A percentile compares a stretch with the other conserved stretches of the same genome.
phyloP scores from a whole-genome alignment of 2,888 invertebrate species.

The Caenorhabditis becei region DNA sequence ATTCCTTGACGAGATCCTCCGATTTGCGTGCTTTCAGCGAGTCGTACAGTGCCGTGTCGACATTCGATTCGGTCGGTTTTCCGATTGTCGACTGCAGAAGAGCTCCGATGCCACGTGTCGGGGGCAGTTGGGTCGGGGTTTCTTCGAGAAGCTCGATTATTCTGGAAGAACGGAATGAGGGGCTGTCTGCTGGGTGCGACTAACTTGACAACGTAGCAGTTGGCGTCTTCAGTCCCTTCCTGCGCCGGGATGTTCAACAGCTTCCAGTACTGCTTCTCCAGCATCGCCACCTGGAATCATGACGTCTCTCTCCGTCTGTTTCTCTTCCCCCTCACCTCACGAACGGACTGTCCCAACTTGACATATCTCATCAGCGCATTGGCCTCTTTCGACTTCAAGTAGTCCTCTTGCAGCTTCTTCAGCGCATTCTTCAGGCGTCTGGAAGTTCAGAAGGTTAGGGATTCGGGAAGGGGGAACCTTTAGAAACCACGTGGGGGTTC shows the following conservation, averaged over 20 bases:
- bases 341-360: constrained; percentile 74
- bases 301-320: background rate
- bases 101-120: constrained; percentile 77
- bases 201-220: constrained; percentile 87
- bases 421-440: constrained; percentile 76
- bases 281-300: constrained; percentile 71
- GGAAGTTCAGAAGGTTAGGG: background rate
- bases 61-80: constrained; percentile 76
- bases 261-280: constrained; percentile 88
- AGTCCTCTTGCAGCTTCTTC: constrained; percentile 79
- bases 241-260: constrained; percentile 94
- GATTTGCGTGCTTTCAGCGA: constrained; percentile 88
- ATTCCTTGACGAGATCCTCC: constrained; percentile 93
- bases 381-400: constrained; percentile 77
- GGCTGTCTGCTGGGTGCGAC: background rate
- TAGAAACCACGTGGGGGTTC: background rate
- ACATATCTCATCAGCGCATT: constrained; percentile 78
- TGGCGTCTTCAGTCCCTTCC: constrained; percentile 94
- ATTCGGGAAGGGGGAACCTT: background rate
- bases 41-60: constrained; percentile 75
- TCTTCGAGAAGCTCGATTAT: constrained; percentile 77
- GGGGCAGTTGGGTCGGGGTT: constrained; percentile 60
- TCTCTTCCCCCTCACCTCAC: constrained; percentile 73
- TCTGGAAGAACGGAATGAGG: constrained; percentile 56
- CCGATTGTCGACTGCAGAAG: constrained; percentile 76